Conservation (phyloP, 1,140 invertebrate species). For the Drosophila kurseongensis region DNA sequence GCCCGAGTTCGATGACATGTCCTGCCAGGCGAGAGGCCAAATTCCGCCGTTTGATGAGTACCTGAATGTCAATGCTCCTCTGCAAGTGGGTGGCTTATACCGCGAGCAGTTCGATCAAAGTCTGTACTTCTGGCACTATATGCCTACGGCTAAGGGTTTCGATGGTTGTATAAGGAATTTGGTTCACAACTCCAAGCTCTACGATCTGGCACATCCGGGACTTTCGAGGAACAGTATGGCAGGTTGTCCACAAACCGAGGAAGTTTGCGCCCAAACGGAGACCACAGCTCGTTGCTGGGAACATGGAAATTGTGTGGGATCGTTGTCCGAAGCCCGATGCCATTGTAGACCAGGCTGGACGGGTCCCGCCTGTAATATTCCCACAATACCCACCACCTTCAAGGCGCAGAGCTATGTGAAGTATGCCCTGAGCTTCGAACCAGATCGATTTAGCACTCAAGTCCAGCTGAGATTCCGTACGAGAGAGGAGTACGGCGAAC, state of each 20-base stretch:
- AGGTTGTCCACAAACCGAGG: constrained; percentile 96
- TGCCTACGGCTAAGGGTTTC: constrained; percentile 95
- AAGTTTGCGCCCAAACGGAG: constrained; percentile 92
- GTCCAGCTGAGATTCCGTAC: constrained; percentile 97
- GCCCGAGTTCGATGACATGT: constrained; percentile 93
- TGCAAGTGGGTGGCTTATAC: constrained; percentile 96
- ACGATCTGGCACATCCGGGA: constrained; percentile 95
- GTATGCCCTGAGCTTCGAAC: constrained; percentile 97
- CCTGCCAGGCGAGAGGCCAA: constrained; percentile 94
- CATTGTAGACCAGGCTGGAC: constrained; percentile 97
- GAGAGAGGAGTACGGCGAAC: constrained; percentile 94
- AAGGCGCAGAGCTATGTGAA: constrained; percentile 96
- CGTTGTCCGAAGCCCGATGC: constrained; percentile 94
- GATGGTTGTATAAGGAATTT: constrained; percentile 98
- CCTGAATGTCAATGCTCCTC: constrained; percentile 97
- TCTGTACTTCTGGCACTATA: constrained; percentile 93
- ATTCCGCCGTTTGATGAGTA: constrained; percentile 98
- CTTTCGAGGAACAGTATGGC: constrained; percentile 92
- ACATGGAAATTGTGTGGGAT: constrained; percentile 97
- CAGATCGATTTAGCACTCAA: constrained; percentile 95
- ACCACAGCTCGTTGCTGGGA: constrained; percentile 93
- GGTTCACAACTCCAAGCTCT: constrained; percentile 97
- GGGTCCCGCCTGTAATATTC: constrained; percentile 93
- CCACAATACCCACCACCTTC: constrained; percentile 95
- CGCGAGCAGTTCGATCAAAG: constrained; percentile 94